Evolutionary conservation across 2,797 vertebrate species (phyloP).

Genomic region (Sebastes umbrosus): DNA sequence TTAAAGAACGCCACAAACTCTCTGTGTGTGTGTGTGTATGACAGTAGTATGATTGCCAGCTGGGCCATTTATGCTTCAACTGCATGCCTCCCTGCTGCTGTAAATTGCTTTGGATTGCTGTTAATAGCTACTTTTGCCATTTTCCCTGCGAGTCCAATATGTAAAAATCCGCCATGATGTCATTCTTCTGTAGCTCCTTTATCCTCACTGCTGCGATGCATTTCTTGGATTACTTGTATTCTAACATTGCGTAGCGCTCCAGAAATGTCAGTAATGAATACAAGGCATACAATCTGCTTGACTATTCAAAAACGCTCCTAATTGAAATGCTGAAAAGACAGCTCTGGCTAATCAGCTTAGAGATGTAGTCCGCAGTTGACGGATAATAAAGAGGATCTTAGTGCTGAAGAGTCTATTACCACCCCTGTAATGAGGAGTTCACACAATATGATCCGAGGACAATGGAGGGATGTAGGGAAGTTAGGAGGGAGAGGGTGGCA

Average conservation of each 20-base stretch:
- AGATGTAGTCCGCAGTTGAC: conserved; percentile 70
- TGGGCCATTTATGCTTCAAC: conserved; percentile 44
- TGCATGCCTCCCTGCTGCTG: conserved; percentile 23
- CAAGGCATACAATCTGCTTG: conserved; percentile 55
- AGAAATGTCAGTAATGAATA: conserved; percentile 61
- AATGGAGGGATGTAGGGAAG: conserved; percentile 44
- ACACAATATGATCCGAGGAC: conserved; percentile 56
- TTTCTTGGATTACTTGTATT: conserved; percentile 66
- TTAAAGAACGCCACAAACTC: neutral
- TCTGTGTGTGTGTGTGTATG: neutral
- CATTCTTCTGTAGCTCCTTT: conserved; percentile 40
- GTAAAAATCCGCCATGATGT: conserved; percentile 48
- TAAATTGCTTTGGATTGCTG: conserved; percentile 56
- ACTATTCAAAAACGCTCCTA: conserved; percentile 64
- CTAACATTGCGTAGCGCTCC: conserved; percentile 33
- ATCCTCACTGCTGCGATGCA: conserved; percentile 32
- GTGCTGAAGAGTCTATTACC: conserved; percentile 70
- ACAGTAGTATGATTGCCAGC: conserved; percentile 33
- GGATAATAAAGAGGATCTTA: conserved; percentile 76
- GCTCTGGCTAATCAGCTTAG: conserved; percentile 79
- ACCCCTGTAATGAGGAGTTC: conserved; percentile 70
- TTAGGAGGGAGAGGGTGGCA: conserved; percentile 12
- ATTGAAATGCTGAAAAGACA: conserved; percentile 78
- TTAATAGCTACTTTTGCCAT: conserved; percentile 54
- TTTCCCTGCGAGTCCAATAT: conserved; percentile 31